A percentile compares a stretch with the other conserved stretches of the same genome.
phyloP scores from a whole-genome alignment of 2,113 vertebrate genomes.

The Motacilla tschutschensis region DNA sequence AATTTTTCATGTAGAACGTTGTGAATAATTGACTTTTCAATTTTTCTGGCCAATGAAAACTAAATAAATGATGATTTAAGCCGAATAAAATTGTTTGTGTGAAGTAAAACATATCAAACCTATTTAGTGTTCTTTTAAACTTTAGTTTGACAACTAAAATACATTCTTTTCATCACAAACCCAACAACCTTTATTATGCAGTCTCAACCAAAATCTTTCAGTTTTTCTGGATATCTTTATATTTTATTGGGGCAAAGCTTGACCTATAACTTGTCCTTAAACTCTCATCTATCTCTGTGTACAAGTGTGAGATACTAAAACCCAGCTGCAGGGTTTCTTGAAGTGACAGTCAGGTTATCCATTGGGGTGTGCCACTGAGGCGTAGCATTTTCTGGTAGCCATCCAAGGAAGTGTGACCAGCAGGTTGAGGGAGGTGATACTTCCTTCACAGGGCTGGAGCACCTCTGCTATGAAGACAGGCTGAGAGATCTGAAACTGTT shows the following conservation, averaged over 20 bases:
- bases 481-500: background rate
- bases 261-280: background rate
- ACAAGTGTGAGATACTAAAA: background rate
- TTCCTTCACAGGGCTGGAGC: background rate
- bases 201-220: background rate
- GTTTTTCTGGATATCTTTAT: background rate
- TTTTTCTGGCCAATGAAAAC: background rate
- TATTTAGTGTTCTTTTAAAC: background rate
- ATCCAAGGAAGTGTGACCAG: background rate
- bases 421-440: background rate
- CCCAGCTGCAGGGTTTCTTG: background rate
- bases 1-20: background rate
- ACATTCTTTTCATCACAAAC: background rate
- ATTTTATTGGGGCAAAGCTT: background rate
- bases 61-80: background rate
- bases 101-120: background rate
- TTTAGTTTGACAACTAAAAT: background rate
- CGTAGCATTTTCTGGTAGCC: background rate
- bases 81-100: background rate
- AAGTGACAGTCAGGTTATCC: background rate
- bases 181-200: background rate
- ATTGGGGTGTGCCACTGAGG: accelerated
- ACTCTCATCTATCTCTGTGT: background rate
- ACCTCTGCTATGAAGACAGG: background rate
- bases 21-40: background rate